Evolutionary conservation across 2,888 invertebrate genomes (phyloP), one percentile per base, ranked within the genome.

Genomic region (Drosophila nigritarsus): DNA sequence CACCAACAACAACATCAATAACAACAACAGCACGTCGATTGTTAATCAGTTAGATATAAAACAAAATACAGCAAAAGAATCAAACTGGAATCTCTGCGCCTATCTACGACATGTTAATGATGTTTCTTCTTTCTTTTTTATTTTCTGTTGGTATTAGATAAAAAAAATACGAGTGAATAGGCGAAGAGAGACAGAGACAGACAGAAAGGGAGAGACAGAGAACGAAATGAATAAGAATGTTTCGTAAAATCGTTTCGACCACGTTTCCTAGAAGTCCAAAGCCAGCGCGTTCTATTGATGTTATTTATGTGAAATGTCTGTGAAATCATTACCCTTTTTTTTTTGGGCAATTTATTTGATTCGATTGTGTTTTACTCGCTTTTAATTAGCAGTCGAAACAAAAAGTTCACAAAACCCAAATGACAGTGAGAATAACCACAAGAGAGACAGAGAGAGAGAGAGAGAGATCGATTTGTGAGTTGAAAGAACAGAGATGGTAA

Each of bases 21-120:
- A 56, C 62, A 63, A 76, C 66, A 70, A 77, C 65, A 73, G 67
- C 65, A 63, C 78, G 66, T 83, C 87, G 89, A 87, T 87, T 87
- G 87, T 87, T 87, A 87, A 87, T 89, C 87, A 87, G 89, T 89
- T 88, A 87, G 89, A 87, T 89, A 87, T 87, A 89, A 87, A 89
- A 89, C 88, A 89, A 87, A 88, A 81, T 87, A 89, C 77, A 77
- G 61, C 74, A 69, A 65, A 68, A 72, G 82, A 74, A 83, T 81
- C 85, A 87, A 82, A 83, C 66, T 84, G 68, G 73, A 78, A 87
- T 87, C 87, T 83, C 87, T 75, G 66, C 80, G 77, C 82, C 80
- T 87, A 87, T 88, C 82, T 80, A 80, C 84, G 87, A 85, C 87
- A 85, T 85, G 85, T 85, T 85, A 85, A 85, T 89, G 87, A 87